Evolutionary conservation across 2,888 invertebrate genomes (phyloP), one percentile per base, ranked within the genome.

Genomic region (Tubulanus polymorphus): DNA sequence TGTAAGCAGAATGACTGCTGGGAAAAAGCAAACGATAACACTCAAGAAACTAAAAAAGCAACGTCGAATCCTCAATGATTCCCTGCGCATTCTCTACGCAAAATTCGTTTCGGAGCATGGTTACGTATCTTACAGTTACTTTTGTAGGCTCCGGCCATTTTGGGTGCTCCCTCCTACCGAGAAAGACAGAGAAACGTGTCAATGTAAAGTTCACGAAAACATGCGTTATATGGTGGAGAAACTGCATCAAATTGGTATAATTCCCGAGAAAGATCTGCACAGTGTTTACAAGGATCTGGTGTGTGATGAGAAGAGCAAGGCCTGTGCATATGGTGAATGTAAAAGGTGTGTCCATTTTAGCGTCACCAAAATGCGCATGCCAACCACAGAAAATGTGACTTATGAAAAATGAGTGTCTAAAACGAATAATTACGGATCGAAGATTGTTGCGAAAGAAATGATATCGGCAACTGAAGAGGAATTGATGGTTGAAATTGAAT

Each of bases 141-240:
- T 60, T 48, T 60, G 60, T 29, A 47, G 37, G 23, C 27, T 62
- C 2, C 49, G 45, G 23, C 62, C 60, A 2, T 62, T 60, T 48
- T 60, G 54, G 52, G 52, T 58, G 10, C 20, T 60, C 25, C 51
- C 54, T 25, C 54, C 58, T 12, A 58, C 37, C 47, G 56, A 53
- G 18, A 56, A 41, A 46, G 60, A 62, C 47, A 51, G 58, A 48
- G 35, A 62, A 12, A 62, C 60, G 20, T 58, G 62, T 35, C 48
- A 55, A 12, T 62, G 60, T 32, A 62, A 54, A 45, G 54, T 41
- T 12, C 55, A 54, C 29, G 51, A 60, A 12, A 62, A 56, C 32
- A 18, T 60, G 6, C 25, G 53, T 32, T 28, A 60, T 10, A 56
- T 61, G 48, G 27, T 54, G 18, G 27, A 56, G 2, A 50, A 45